Conservation (phyloP, 2,797 vertebrate species). For the Malacoraja senta region DNA sequence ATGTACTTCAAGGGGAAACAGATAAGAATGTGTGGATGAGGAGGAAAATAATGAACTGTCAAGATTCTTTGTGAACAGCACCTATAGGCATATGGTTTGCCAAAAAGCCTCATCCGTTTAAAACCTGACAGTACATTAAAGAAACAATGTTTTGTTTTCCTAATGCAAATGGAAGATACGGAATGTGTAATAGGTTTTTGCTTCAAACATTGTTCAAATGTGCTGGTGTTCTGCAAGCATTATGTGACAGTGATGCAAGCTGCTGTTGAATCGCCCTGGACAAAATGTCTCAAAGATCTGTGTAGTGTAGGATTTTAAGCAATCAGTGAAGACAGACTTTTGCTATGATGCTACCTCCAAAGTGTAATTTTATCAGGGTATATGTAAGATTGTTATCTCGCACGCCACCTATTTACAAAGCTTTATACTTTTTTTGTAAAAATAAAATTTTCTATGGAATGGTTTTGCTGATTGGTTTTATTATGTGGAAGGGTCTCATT, state of each 20-base stretch:
- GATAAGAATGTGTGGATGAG: constrained; percentile 10
- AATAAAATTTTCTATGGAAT: not conserved
- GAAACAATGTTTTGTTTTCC: constrained; percentile 3
- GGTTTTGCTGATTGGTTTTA: not conserved
- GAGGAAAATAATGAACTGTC: constrained; percentile 10
- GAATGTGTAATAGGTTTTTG: constrained; percentile 27
- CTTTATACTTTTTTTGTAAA: not conserved
- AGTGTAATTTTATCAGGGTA: not conserved
- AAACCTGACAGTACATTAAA: constrained; percentile 29
- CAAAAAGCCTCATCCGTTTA: constrained; percentile 23
- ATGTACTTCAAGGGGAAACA: constrained; percentile 9
- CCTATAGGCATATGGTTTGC: not conserved
- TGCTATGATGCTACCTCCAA: not conserved
- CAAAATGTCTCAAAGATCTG: constrained; percentile 19
- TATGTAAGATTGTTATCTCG: not conserved
- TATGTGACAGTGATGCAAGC: constrained; percentile 8
- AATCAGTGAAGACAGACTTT: not conserved
- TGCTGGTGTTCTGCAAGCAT: not conserved
- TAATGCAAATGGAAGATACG: constrained; percentile 24
- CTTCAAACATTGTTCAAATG: constrained; percentile 28
- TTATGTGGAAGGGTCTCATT: not conserved
- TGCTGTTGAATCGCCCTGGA: not conserved
- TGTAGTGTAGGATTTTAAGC: not conserved
- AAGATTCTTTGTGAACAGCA: not conserved
- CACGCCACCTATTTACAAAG: not conserved